These are phyloP conservation scores for Zeugodacus cucurbitae DNA, from an alignment of 1,140 invertebrate species.

Conservation along the genomic window DNA sequence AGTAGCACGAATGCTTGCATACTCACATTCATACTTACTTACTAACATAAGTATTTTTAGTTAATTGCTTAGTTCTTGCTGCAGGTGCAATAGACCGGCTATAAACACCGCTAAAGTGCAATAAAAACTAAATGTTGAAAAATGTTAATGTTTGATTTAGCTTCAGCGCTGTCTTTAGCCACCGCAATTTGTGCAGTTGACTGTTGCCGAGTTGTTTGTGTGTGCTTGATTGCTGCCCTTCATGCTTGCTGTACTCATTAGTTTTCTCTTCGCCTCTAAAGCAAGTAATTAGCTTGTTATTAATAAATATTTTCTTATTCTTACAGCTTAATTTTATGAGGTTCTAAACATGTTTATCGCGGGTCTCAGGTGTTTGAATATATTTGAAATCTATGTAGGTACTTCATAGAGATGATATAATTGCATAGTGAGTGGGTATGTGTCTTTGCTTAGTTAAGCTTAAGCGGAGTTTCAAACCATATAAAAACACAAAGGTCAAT, in stretches of 20 bases:
- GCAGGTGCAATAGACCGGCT: background rate
- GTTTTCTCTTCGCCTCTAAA: background rate
- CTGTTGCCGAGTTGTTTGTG: background rate
- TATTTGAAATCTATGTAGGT: too few relatives aligned
- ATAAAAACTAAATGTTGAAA: background rate
- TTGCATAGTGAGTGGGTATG: too few relatives aligned
- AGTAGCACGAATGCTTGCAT: too few relatives aligned
- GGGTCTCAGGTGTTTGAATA: too few relatives aligned
- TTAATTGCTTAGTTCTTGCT: background rate
- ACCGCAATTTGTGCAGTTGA: too few relatives aligned
- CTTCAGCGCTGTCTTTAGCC: too few relatives aligned
- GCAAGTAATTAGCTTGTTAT: background rate
- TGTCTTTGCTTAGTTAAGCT: too few relatives aligned
- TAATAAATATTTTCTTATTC: background rate
- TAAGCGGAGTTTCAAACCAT: too few relatives aligned
- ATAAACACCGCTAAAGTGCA: background rate
- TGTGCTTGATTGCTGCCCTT: background rate
- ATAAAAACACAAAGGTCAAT: too few relatives aligned
- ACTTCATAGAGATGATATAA: too few relatives aligned
- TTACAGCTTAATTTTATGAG: background rate
- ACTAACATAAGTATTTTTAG: background rate
- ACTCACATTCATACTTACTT: background rate
- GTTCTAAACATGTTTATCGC: too few relatives aligned
- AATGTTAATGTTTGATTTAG: background rate
- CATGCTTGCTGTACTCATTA: background rate